These are phyloP conservation scores for Metaphire vulgaris DNA, from an alignment of 1,140 invertebrate species.

Conservation along the genomic window DNA sequence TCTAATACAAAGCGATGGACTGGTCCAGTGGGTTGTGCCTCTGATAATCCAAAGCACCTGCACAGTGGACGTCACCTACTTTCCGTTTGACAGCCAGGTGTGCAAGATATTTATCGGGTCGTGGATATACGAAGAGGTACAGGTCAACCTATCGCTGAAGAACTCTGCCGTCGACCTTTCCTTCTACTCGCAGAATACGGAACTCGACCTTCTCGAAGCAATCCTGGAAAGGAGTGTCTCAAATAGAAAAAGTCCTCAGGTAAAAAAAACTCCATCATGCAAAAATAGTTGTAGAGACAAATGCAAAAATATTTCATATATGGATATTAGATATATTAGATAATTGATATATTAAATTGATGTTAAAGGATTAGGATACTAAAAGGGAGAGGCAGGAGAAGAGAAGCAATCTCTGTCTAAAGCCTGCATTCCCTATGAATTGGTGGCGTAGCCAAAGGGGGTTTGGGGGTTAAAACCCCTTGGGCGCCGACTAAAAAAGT, in stretches of 20 bases:
- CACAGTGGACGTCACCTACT: slow-evolving; percentile 45
- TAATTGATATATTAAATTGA: too few relatives aligned
- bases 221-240: slow-evolving; percentile 26
- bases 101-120: slow-evolving; percentile 97
- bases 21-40: slow-evolving; percentile 43
- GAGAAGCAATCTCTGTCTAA: too few relatives aligned
- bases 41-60: slow-evolving; percentile 45
- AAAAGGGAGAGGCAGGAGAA: too few relatives aligned
- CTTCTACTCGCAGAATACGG: slow-evolving; percentile 43
- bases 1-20: slow-evolving; percentile 35
- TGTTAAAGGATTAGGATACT: too few relatives aligned
- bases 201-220: slow-evolving; percentile 36
- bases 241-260: slow-evolving; percentile 29
- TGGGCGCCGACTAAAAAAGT: too few relatives aligned
- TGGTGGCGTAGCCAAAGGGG: too few relatives aligned
- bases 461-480: too few relatives aligned
- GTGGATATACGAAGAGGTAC: slow-evolving; percentile 95
- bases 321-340: too few relatives aligned
- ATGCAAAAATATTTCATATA: too few relatives aligned
- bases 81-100: slow-evolving; percentile 92
- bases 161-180: slow-evolving; percentile 34
- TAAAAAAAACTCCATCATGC: too few relatives aligned
- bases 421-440: too few relatives aligned
- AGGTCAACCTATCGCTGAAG: slow-evolving; percentile 58
- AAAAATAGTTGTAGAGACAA: too few relatives aligned